Conservation (phyloP, 2,113 vertebrate species). For the Chlorodrepanis virens region DNA sequence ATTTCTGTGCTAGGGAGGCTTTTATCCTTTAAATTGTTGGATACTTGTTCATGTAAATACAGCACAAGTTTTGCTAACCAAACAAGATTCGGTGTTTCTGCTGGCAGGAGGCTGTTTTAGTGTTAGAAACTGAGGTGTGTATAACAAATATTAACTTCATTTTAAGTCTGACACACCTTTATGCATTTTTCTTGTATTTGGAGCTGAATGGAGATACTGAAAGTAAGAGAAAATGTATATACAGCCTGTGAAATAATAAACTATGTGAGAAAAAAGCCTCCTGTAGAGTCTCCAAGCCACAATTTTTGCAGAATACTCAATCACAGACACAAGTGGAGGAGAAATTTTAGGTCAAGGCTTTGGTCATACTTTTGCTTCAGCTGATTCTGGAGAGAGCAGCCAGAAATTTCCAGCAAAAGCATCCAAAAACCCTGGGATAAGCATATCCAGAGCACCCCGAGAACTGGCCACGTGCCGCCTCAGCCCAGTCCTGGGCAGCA, state of each 20-base stretch:
- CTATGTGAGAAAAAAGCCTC: not conserved
- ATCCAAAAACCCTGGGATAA: not conserved
- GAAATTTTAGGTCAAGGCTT: not conserved
- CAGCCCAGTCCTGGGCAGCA: not conserved
- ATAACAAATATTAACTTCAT: not conserved
- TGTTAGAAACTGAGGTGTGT: not conserved
- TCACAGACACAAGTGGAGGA: not conserved
- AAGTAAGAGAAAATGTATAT: not conserved
- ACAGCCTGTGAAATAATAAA: not conserved
- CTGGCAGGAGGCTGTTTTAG: not conserved
- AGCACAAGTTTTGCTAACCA: conserved; percentile 31
- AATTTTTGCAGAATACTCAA: not conserved
- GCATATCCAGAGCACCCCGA: not conserved
- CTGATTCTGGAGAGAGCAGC: not conserved
- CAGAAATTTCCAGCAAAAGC: not conserved
- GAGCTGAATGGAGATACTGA: not conserved
- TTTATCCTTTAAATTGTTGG: conserved; percentile 31
- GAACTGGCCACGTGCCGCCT: not conserved
- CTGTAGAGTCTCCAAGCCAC: not conserved
- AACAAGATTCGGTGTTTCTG: not conserved
- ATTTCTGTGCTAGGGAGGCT: conserved; percentile 42
- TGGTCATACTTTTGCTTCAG: not conserved
- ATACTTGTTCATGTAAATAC: conserved; percentile 22
- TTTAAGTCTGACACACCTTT: not conserved
- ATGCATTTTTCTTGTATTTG: not conserved